Evolutionary conservation across 2,113 vertebrate genomes (phyloP).

Genomic region (Oncorhynchus clarkii): DNA sequence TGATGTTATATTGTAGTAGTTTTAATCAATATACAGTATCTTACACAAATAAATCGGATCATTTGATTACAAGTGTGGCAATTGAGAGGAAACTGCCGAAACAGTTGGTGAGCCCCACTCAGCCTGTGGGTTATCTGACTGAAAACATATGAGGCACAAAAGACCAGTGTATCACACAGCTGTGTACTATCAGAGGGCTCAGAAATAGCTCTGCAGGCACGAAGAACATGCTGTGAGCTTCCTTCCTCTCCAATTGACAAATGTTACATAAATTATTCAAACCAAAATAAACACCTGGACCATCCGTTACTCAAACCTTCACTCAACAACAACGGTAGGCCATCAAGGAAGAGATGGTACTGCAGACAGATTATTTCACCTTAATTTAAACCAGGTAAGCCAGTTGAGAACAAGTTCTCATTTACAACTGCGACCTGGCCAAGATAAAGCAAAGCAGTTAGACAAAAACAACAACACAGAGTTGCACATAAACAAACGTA

Average conservation of each 20-base stretch:
- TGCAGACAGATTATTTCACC: neutral
- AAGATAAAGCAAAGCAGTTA: no score
- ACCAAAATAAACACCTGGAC: constrained; percentile 40
- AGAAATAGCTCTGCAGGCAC: constrained; percentile 11
- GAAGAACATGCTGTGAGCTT: constrained; percentile 28
- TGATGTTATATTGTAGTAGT: constrained; percentile 26
- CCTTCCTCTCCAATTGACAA: constrained; percentile 47
- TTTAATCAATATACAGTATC: constrained; percentile 16
- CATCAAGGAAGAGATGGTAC: neutral
- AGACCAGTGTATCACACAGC: constrained; percentile 25
- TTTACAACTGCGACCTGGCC: no score
- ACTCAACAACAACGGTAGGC: neutral
- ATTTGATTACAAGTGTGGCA: constrained; percentile 22
- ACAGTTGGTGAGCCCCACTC: neutral
- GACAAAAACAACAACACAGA: no score
- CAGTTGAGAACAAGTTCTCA: no score
- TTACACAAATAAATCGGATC: neutral
- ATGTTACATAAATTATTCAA: constrained; percentile 51
- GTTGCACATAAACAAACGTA: no score
- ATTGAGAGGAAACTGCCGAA: constrained; percentile 13
- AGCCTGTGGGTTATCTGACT: constrained; percentile 11
- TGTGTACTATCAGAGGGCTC: constrained; percentile 23
- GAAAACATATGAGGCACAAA: constrained; percentile 2
- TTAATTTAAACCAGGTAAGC: no score
- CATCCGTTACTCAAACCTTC: constrained; percentile 9